Evolutionary conservation across 2,797 vertebrate species (phyloP).

Genomic region (Pogoniulus pusillus): DNA sequence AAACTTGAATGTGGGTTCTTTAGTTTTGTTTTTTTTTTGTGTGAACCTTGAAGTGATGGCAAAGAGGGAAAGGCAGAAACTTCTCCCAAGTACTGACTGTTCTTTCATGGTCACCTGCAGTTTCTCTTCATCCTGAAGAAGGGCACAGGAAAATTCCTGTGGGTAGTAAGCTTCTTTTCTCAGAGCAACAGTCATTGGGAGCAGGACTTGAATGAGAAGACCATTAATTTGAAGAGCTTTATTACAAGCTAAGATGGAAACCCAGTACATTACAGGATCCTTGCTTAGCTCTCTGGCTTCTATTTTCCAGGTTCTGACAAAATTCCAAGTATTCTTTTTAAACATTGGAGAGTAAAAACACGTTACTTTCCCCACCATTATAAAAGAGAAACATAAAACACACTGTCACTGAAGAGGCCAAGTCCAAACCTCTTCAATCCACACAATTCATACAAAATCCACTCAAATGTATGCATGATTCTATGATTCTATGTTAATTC

Average conservation of each 20-base stretch:
- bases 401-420: neutral
- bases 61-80: neutral
- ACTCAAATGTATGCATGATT: neutral
- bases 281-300: neutral
- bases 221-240: neutral
- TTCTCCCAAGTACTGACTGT: neutral
- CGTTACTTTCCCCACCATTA: neutral
- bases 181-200: neutral
- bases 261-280: neutral
- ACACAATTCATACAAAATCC: neutral
- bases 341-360: neutral
- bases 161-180: neutral
- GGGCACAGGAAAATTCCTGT: neutral
- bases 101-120: neutral
- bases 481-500: too few species aligned
- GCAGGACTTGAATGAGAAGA: neutral
- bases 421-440: neutral
- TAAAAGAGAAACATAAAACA: neutral
- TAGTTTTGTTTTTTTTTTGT: too few species aligned
- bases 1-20: neutral
- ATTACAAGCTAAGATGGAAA: slow-evolving; percentile 17
- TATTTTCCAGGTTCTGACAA: neutral
- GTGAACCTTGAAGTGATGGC: neutral
- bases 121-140: neutral
- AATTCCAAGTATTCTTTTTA: neutral